These are phyloP conservation scores for Archips crataeganus DNA, from an alignment of 2,888 invertebrate genomes.

Conservation along the genomic window DNA sequence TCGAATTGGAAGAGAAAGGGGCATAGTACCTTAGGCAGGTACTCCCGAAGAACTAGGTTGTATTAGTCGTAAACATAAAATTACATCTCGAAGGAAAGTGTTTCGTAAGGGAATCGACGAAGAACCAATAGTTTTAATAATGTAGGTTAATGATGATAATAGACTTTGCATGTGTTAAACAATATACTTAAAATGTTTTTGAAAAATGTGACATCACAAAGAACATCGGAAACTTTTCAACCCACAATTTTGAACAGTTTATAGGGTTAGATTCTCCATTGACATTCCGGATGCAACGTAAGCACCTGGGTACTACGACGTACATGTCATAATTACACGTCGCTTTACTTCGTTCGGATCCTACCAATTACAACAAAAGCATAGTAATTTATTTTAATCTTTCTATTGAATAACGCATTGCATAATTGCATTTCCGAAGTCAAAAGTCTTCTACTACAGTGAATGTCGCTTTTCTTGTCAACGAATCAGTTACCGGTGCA, in stretches of 20 bases:
- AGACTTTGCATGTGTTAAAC: background rate
- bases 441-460: constrained; percentile 7
- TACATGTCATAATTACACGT: background rate
- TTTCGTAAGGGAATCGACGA: constrained; percentile 33
- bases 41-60: constrained; percentile 59
- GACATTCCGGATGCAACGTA: background rate
- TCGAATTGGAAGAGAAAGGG: constrained; percentile 77
- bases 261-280: background rate
- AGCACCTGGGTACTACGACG: background rate
- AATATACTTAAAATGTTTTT: background rate
- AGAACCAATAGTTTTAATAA: constrained; percentile 28
- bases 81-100: constrained; percentile 48
- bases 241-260: background rate
- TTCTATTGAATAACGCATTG: constrained; percentile 59
- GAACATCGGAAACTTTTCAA: background rate
- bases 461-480: constrained; percentile 17
- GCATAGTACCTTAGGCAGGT: constrained; percentile 62
- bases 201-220: background rate
- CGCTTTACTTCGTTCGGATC: background rate
- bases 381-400: constrained; percentile 37
- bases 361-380: background rate
- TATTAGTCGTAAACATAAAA: constrained; percentile 58
- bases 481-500: constrained; percentile 3
- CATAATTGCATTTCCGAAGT: constrained; percentile 52
- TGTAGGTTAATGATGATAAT: background rate